These are phyloP conservation scores for Molossus alvarezi DNA, from an alignment of 2,797 vertebrate genomes.

Conservation along the genomic window DNA sequence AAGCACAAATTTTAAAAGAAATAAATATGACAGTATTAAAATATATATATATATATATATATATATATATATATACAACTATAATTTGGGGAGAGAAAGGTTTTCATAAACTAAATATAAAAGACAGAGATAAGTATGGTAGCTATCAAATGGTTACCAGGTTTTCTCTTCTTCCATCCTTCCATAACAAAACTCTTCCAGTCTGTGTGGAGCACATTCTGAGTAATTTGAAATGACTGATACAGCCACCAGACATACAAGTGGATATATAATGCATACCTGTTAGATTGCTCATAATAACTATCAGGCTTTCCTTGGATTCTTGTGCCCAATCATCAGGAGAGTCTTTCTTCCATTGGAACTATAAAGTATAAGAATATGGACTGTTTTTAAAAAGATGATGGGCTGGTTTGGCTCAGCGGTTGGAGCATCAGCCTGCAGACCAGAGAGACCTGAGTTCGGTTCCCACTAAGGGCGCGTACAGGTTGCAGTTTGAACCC, in stretches of 20 bases:
- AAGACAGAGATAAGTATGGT: not conserved
- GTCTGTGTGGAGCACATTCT: not conserved
- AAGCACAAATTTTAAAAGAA: constrained; percentile 1
- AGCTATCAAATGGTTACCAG: not conserved
- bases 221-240: constrained; percentile 24
- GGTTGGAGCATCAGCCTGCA: too few relatives aligned
- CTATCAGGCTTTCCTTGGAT: not conserved
- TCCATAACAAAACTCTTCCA: not conserved
- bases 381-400: not conserved
- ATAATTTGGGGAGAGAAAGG: constrained; percentile 7
- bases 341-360: not conserved
- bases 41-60: not conserved
- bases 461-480: too few relatives aligned
- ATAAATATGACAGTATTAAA: constrained; percentile 4
- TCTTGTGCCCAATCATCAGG: not conserved
- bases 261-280: not conserved
- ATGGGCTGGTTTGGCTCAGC: not conserved
- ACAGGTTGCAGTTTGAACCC: too few relatives aligned
- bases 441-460: too few relatives aligned
- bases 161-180: not conserved
- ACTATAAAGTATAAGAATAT: not conserved
- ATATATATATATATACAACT: not conserved
- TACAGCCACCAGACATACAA: not conserved
- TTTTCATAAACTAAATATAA: constrained; percentile 44
- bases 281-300: not conserved